Evolutionary conservation across 2,888 invertebrate genomes (phyloP), one percentile per base, ranked within the genome.

Genomic region (Trichopria drosophilae): DNA sequence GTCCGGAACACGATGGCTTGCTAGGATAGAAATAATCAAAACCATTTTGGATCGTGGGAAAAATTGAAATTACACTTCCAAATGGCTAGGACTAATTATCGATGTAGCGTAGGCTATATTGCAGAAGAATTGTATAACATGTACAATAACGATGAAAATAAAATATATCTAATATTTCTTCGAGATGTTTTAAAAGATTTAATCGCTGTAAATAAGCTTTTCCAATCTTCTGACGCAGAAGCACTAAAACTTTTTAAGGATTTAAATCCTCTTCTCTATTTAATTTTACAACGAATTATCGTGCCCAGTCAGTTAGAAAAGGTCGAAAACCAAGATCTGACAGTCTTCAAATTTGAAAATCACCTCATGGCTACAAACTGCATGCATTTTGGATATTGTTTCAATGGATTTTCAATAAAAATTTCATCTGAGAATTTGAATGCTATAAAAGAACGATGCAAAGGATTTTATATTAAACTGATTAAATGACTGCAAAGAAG

Each of bases 381-480:
- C 53, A 58, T 67, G 6, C 61, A 66, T 53, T 64, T 67, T 20
- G 63, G 66, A 2, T 63, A 57, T 52, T 61, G 62, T 13, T 66
- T 67, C 39, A 45, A 58, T 37, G 26, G 29, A n/a, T n/a, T n/a
- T n/a, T n/a, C n/a, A n/a, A n/a, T n/a, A n/a, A n/a, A n/a, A n/a
- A n/a, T n/a, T n/a, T n/a, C n/a, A n/a, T n/a, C n/a, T n/a, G n/a
- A n/a, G n/a, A n/a, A n/a, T n/a, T n/a, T n/a, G n/a, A 3, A 22
- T 3, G 0, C 3, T 12, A 31, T 52, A 32, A 52, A 47, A 42
- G 37, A 46, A n/a, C 23, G 46, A 26, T 52, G 52, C 32, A 22
- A 36, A 5, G 20, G 4, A 12, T 52, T 42, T 31, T 2, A 47
- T 3, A 18, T 37, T 6, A 36, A 34, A 20, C 18, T 53, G n/a